Conservation (phyloP, 2,888 invertebrate species). For the Dysmachus trigonus region DNA sequence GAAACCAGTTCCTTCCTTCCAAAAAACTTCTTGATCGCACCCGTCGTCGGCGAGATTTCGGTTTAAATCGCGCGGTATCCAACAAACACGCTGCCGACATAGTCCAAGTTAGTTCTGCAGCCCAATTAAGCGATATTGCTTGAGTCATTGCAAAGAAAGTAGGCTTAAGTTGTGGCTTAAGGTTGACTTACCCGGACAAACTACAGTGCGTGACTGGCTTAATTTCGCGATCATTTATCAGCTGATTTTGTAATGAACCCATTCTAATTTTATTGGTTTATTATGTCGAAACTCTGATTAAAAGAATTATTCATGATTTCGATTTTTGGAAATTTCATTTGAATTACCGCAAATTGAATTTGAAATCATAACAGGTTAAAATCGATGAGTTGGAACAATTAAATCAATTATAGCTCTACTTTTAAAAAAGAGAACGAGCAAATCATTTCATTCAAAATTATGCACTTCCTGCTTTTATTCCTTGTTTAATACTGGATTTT, state of each 20-base stretch:
- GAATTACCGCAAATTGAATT: not conserved
- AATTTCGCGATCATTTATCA: not conserved
- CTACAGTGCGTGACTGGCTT: conserved; percentile 3
- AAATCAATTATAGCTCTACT: too few species aligned
- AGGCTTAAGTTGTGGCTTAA: not conserved
- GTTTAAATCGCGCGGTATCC: too few species aligned
- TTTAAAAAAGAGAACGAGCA: too few species aligned
- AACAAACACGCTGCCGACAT: not conserved
- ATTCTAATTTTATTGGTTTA: not conserved
- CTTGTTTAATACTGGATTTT: too few species aligned
- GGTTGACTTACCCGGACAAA: not conserved
- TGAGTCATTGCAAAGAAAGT: conserved; percentile 17
- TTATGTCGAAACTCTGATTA: not conserved
- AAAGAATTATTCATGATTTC: not conserved
- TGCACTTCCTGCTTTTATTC: too few species aligned
- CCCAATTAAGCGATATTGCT: conserved; percentile 9
- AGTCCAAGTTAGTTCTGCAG: not conserved
- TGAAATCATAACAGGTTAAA: not conserved
- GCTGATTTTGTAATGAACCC: not conserved
- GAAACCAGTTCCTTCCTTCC: conserved; percentile 27
- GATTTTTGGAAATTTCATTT: not conserved
- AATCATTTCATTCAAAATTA: too few species aligned
- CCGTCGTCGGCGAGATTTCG: not conserved
- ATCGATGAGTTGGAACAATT: not conserved
- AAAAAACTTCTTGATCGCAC: not conserved